These are phyloP conservation scores for Callinectes sapidus DNA, from an alignment of 2,888 invertebrate species.

Conservation along the genomic window DNA sequence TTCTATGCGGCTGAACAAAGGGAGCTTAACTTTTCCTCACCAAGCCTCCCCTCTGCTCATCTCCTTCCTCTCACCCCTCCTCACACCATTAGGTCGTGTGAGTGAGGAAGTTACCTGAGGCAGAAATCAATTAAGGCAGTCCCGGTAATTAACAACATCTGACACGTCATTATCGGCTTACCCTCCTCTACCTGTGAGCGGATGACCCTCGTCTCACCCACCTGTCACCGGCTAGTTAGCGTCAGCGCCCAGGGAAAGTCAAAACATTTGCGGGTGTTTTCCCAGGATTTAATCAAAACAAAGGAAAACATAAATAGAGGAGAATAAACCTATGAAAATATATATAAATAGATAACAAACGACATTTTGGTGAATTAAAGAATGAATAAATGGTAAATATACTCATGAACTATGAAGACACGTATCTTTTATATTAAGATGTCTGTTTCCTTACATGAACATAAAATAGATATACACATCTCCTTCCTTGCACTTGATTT, in stretches of 20 bases:
- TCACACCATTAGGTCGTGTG: conserved; percentile 39
- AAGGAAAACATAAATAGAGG: not conserved
- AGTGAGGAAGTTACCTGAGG: conserved; percentile 45
- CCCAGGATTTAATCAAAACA: not conserved
- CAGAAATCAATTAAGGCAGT: conserved; percentile 46
- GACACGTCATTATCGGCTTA: conserved; percentile 41
- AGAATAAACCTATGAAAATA: not conserved
- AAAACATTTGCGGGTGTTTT: not conserved
- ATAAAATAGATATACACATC: not conserved
- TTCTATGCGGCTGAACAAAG: not conserved
- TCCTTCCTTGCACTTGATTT: no score
- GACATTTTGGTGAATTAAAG: not conserved
- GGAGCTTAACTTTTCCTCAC: not conserved
- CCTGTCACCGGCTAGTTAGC: conserved; percentile 20
- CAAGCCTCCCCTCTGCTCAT: not conserved
- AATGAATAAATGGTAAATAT: not conserved
- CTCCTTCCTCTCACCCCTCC: not conserved
- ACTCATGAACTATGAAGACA: no score
- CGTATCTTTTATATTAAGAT: no score
- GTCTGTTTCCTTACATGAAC: not conserved
- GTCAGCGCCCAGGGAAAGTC: not conserved
- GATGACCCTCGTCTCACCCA: conserved; percentile 14
- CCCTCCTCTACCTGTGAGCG: conserved; percentile 32
- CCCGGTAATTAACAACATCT: conserved; percentile 44
- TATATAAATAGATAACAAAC: not conserved